Conservation (phyloP, 2,797 vertebrate species). For the Peromyscus aztecus region DNA sequence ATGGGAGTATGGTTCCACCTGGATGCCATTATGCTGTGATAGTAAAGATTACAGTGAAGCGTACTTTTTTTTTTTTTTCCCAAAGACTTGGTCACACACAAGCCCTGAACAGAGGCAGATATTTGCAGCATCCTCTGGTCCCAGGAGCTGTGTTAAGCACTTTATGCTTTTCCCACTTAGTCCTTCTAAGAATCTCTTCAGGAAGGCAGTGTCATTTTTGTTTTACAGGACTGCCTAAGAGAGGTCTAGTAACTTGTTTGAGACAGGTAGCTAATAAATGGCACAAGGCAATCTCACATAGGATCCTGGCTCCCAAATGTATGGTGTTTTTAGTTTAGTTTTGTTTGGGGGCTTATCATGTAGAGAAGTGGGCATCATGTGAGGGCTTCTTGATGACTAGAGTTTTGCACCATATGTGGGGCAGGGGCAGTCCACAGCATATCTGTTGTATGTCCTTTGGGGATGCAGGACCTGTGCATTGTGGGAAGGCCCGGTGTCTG, state of each 20-base stretch:
- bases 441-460: no score
- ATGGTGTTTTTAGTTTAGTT: background rate
- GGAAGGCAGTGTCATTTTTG: background rate
- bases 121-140: background rate
- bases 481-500: background rate
- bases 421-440: background rate
- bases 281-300: background rate
- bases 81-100: background rate
- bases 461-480: background rate
- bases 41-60: background rate
- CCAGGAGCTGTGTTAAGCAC: background rate
- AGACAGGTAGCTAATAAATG: background rate
- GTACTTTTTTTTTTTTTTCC: background rate
- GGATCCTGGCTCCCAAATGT: background rate
- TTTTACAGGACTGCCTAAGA: background rate
- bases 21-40: background rate
- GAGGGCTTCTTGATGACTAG: background rate
- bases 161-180: background rate
- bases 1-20: conserved; percentile 57
- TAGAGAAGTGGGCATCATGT: background rate
- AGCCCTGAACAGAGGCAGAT: background rate
- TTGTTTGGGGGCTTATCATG: background rate
- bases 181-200: background rate
- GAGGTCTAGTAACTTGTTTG: background rate
- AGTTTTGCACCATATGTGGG: background rate